Percentiles rank a stretch among this genome's conserved stretches.
phyloP scores from a whole-genome alignment of 2,113 vertebrate species.

The Aythya baeri region DNA sequence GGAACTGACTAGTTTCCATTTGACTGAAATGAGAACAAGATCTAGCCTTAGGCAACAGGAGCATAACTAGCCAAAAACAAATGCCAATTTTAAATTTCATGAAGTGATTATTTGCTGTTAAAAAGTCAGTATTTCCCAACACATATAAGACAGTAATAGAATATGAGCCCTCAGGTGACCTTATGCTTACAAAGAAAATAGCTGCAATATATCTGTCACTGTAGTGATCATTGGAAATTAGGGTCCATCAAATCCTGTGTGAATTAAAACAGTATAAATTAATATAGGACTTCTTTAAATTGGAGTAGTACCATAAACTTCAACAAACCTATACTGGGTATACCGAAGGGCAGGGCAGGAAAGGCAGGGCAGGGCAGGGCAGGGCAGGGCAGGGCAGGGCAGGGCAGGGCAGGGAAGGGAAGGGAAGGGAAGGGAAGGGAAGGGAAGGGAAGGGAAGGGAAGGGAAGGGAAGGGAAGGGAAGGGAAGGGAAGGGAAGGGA shows the following conservation, averaged over 20 bases:
- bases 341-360: background rate
- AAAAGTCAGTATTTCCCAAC: constrained; percentile 59
- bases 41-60: constrained; percentile 56
- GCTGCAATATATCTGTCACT: constrained; percentile 32
- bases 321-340: background rate
- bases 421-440: no score
- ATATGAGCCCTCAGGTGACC: constrained; percentile 51
- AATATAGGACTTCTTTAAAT: background rate
- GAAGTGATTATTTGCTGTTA: constrained; percentile 68
- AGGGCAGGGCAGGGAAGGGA: background rate
- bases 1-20: constrained; percentile 65
- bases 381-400: background rate
- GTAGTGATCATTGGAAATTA: constrained; percentile 29
- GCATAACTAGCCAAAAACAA: constrained; percentile 68
- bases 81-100: constrained; percentile 66
- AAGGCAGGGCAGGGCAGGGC: background rate
- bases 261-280: constrained; percentile 45
- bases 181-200: constrained; percentile 59
- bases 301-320: background rate
- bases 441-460: background rate
- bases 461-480: background rate
- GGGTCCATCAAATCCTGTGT: constrained; percentile 1
- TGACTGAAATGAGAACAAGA: constrained; percentile 69
- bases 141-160: constrained; percentile 58
- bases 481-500: background rate